These are phyloP conservation scores for Megamerina dolium DNA, from an alignment of 2,888 invertebrate genomes.

Conservation along the genomic window DNA sequence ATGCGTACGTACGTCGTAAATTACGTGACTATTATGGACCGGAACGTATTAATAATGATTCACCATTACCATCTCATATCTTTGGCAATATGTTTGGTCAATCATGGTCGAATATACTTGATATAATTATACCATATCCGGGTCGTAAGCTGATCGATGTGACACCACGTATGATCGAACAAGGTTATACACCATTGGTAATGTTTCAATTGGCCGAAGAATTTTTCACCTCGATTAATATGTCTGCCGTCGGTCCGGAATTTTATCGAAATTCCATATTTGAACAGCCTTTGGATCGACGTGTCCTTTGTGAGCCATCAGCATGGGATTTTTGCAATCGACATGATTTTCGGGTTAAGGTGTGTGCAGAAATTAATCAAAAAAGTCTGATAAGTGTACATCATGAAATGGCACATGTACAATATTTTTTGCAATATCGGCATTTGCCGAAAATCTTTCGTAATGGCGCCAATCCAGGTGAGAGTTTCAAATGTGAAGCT, in stretches of 20 bases:
- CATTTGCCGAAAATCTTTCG: slow-evolving; percentile 79
- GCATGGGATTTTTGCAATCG: slow-evolving; percentile 93
- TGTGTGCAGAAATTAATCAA: slow-evolving; percentile 81
- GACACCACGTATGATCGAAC: slow-evolving; percentile 72
- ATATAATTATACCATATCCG: slow-evolving; percentile 77
- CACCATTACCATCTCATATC: slow-evolving; percentile 78
- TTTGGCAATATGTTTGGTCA: slow-evolving; percentile 90
- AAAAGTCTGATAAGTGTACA: slow-evolving; percentile 82
- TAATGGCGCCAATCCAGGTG: slow-evolving; percentile 91
- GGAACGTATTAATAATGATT: slow-evolving; percentile 70
- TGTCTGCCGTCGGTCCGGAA: slow-evolving; percentile 76
- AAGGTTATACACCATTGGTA: slow-evolving; percentile 77
- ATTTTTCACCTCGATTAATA: slow-evolving; percentile 84
- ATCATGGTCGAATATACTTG: slow-evolving; percentile 77
- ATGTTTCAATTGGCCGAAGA: slow-evolving; percentile 86
- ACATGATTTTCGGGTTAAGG: slow-evolving; percentile 79
- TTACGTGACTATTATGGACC: slow-evolving; percentile 79
- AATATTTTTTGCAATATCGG: slow-evolving; percentile 80
- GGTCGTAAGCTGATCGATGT: slow-evolving; percentile 78
- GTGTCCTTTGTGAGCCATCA: slow-evolving; percentile 81
- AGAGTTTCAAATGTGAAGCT: not conserved
- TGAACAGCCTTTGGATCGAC: slow-evolving; percentile 70
- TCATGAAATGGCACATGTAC: slow-evolving; percentile 87
- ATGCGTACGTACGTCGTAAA: slow-evolving; percentile 81
- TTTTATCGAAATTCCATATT: slow-evolving; percentile 86